Evolutionary conservation across 2,797 vertebrate species (phyloP).

Genomic region (Ctenopoma multispine): DNA sequence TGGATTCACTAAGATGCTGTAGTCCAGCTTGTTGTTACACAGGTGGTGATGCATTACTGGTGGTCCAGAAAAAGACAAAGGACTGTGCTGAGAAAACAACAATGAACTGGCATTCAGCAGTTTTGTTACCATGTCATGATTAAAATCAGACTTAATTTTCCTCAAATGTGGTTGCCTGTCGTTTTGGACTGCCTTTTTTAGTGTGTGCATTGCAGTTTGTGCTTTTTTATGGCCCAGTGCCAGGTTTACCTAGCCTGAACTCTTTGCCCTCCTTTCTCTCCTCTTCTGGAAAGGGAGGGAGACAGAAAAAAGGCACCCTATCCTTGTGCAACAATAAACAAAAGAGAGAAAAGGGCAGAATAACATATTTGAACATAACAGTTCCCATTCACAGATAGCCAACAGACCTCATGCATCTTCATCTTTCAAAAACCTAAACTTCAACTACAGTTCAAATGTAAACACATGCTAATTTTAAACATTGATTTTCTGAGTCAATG

Average conservation of each 20-base stretch:
- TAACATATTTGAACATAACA: constrained; percentile 44
- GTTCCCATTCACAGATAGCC: constrained; percentile 34
- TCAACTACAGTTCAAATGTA: constrained; percentile 11
- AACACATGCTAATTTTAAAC: constrained; percentile 31
- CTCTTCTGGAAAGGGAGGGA: constrained; percentile 47
- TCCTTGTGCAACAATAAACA: constrained; percentile 71
- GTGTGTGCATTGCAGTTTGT: constrained; percentile 50
- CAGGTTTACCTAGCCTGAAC: constrained; percentile 83
- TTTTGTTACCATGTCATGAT: constrained; percentile 47
- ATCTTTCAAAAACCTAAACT: constrained; percentile 28
- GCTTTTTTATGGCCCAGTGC: constrained; percentile 65
- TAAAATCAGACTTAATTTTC: constrained; percentile 43
- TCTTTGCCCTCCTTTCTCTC: constrained; percentile 65
- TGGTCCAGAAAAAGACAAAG: constrained; percentile 36
- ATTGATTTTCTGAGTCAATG: constrained; percentile 23
- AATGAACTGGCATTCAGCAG: constrained; percentile 28
- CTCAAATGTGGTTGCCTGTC: constrained; percentile 31
- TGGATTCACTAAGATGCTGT: constrained; percentile 19
- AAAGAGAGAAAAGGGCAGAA: constrained; percentile 40
- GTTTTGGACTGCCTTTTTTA: constrained; percentile 49
- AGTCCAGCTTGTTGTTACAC: constrained; percentile 12
- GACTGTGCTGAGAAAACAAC: constrained; percentile 40
- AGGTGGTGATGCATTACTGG: constrained; percentile 33
- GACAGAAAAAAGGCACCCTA: constrained; percentile 53
- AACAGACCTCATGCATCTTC: constrained; percentile 30